Evolutionary conservation across 2,888 invertebrate genomes (phyloP), one percentile per base, ranked within the genome.

Genomic region (Plagodis pulveraria): DNA sequence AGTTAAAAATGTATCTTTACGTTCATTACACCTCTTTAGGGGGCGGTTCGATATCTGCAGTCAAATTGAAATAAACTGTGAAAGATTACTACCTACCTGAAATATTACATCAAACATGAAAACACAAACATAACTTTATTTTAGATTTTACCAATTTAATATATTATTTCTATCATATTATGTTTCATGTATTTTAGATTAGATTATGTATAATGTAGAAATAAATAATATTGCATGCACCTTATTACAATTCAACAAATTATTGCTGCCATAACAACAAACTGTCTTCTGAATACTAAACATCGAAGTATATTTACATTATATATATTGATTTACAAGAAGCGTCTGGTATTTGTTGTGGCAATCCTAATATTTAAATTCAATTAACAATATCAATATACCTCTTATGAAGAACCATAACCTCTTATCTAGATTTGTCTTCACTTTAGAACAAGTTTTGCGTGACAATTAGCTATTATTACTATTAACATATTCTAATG

Each of bases 381-480:
- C 69, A 71, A 74, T 74, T 71, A 71, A 67, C 65, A 66, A 68
- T 69, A 66, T 66, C 63, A 71, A 74, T 57, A 71, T 50, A 32
- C 38, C 50, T 55, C 50, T 11, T 52, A 46, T 55, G 42, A 46
- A 41, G 46, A 45, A 48, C 9, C 38, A 38, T 38, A 34, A 22
- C 22, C 22, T 22, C 22, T 22, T 22, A 22, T 22, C 22, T 2
- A 22, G 22, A 22, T 22, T 22, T 22, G 40, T 11, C 32, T 57
- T 62, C 46, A 55, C 48, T 46, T 8, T 36, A 58, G 34, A 43
- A 45, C 42, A 48, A 53, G 50, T 50, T 57, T 44, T 59, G 58
- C 58, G 43, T 55, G 34, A 42, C 42, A 50, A 54, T 50, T 45
- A 49, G 46, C 7, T 41, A 5, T 38, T 38, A 22, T 22, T 22